Percentiles rank a stretch among this genome's conserved stretches.
Conservation (phyloP, 2,888 invertebrate species). For the Bruchidius siliquastri region DNA sequence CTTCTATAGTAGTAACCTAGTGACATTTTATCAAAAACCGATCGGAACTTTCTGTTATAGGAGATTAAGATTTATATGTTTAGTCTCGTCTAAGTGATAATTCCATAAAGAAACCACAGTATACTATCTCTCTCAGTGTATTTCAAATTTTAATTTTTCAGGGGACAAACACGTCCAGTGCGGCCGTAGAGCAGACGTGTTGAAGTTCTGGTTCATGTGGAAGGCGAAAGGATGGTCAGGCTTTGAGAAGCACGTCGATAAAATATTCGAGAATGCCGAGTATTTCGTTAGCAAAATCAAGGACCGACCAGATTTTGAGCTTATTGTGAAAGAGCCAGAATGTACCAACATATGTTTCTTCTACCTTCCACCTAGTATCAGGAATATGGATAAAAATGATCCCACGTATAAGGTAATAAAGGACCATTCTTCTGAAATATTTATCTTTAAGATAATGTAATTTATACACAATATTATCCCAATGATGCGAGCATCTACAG, state of each 20-base stretch:
- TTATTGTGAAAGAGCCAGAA: conserved; percentile 76
- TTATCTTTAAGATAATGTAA: conserved; percentile 6
- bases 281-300: conserved; percentile 66
- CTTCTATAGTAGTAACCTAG: too few species aligned
- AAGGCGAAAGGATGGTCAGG: conserved; percentile 85
- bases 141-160: too few species aligned
- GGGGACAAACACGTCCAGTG: conserved; percentile 95
- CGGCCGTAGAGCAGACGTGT: conserved; percentile 89
- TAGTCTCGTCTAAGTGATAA: too few species aligned
- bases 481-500: too few species aligned
- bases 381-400: conserved; percentile 46
- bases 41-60: too few species aligned
- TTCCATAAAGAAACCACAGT: too few species aligned
- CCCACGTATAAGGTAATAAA: conserved; percentile 23
- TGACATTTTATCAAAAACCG: too few species aligned
- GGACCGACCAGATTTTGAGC: conserved; percentile 64
- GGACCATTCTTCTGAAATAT: too few species aligned
- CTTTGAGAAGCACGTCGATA: conserved; percentile 72
- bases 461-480: too few species aligned
- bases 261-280: conserved; percentile 69
- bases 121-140: too few species aligned
- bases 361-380: conserved; percentile 80
- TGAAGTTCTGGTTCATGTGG: conserved; percentile 99
- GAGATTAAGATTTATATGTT: too few species aligned
- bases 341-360: conserved; percentile 96